These are phyloP conservation scores for Miichthys miiuy DNA, from an alignment of 2,797 vertebrate species.

Conservation along the genomic window DNA sequence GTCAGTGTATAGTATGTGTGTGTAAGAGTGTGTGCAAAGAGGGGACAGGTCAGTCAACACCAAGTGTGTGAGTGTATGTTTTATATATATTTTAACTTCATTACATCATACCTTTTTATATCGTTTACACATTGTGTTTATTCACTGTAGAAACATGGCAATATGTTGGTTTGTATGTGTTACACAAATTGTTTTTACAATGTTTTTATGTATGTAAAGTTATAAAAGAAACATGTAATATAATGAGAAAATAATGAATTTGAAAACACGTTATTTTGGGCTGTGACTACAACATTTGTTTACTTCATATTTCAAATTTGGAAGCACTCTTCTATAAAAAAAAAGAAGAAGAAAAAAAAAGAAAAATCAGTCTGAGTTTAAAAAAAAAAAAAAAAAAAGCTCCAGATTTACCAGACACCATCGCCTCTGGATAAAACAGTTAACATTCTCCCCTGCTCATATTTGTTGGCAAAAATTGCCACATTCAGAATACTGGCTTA, in stretches of 20 bases:
- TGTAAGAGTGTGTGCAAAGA: constrained; percentile 19
- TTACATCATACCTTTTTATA: not conserved
- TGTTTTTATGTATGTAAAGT: not conserved
- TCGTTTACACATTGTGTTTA: not conserved
- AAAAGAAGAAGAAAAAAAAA: not conserved
- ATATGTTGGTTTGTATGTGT: not conserved
- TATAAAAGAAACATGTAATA: constrained; percentile 20
- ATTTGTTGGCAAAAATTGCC: constrained; percentile 61
- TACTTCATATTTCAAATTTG: constrained; percentile 45
- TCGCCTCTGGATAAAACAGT: constrained; percentile 60
- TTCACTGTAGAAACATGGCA: not conserved
- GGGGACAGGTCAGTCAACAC: constrained; percentile 38
- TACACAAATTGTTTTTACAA: not conserved
- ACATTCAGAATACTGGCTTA: constrained; percentile 57
- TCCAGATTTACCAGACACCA: constrained; percentile 58
- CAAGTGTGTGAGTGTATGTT: constrained; percentile 10
- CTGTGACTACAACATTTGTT: constrained; percentile 36
- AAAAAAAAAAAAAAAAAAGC: constrained; percentile 5
- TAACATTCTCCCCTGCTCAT: constrained; percentile 57
- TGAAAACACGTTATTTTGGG: constrained; percentile 21
- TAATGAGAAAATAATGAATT: not conserved
- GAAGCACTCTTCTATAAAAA: constrained; percentile 19
- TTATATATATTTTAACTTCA: not conserved
- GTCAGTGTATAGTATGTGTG: constrained; percentile 31
- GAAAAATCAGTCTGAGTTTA: not conserved